Evolutionary conservation across 2,888 invertebrate species (phyloP).

Genomic region (Hofmannophila pseudospretella): DNA sequence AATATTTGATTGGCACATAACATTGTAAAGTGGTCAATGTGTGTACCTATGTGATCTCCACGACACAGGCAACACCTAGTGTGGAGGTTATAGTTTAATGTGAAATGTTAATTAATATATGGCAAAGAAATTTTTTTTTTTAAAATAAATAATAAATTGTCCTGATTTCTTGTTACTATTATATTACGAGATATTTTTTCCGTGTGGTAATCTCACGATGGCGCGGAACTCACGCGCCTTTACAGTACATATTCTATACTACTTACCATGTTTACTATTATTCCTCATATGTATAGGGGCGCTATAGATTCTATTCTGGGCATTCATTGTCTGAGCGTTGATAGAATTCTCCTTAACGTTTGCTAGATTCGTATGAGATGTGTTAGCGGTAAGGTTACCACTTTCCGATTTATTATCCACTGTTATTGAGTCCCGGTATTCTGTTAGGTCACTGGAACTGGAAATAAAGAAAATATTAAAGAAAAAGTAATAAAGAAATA

Average conservation of each 20-base stretch:
- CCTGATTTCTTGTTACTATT: no score
- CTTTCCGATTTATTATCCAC: conserved; percentile 67
- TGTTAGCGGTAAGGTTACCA: conserved; percentile 59
- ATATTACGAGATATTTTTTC: no score
- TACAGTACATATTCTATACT: neutral
- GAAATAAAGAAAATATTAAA: conserved; percentile 19
- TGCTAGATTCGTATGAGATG: conserved; percentile 60
- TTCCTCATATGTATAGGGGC: conserved; percentile 68
- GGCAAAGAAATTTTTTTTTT: no score
- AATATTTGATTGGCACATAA: no score
- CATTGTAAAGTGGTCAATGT: no score
- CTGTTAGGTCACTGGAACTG: conserved; percentile 52
- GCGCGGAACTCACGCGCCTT: neutral
- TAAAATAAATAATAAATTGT: no score
- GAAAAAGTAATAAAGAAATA: no score
- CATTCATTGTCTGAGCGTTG: conserved; percentile 45
- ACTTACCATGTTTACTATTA: conserved; percentile 62
- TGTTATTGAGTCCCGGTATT: conserved; percentile 63
- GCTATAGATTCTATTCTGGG: conserved; percentile 64
- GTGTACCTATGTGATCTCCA: no score
- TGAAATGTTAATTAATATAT: no score
- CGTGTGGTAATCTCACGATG: no score
- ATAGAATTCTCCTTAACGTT: conserved; percentile 50
- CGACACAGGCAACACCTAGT: no score
- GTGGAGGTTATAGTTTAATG: no score